Conservation (phyloP, 1,140 invertebrate genomes). For the Panagrolaimus sp. region DNA sequence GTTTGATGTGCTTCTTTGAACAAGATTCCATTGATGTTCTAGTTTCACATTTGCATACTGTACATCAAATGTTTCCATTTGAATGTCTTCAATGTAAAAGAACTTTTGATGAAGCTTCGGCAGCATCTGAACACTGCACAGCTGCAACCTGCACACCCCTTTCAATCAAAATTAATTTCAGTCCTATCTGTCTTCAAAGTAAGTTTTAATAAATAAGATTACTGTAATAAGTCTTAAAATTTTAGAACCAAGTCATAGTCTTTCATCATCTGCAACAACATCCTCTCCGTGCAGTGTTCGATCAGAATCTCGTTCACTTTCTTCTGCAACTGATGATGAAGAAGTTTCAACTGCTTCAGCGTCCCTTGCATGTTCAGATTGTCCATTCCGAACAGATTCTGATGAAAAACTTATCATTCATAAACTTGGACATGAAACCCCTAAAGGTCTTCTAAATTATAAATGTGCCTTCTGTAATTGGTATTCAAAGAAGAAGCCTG, state of each 20-base stretch:
- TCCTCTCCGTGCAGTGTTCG: slow-evolving; percentile 7
- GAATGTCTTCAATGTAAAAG: slow-evolving; percentile 38
- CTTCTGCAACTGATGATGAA: not conserved
- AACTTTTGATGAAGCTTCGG: slow-evolving; percentile 34
- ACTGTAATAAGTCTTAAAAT: too few relatives aligned
- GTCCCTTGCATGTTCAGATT: slow-evolving; percentile 17
- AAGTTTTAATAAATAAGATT: not conserved
- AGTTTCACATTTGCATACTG: slow-evolving; percentile 34
- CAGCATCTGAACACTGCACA: slow-evolving; percentile 32
- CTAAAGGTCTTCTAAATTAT: slow-evolving; percentile 29
- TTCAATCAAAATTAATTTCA: slow-evolving; percentile 42
- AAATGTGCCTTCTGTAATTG: slow-evolving; percentile 46
- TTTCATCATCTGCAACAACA: not conserved
- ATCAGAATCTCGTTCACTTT: not conserved
- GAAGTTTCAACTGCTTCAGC: not conserved
- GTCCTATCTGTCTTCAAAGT: slow-evolving; percentile 8
- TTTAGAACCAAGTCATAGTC: too few relatives aligned
- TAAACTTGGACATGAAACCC: slow-evolving; percentile 27
- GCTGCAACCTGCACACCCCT: slow-evolving; percentile 28
- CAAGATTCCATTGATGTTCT: slow-evolving; percentile 44
- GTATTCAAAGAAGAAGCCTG: slow-evolving; percentile 34
- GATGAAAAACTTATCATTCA: slow-evolving; percentile 16
- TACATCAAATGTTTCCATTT: slow-evolving; percentile 40
- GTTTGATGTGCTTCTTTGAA: slow-evolving; percentile 43
- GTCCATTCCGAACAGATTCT: slow-evolving; percentile 21